These are phyloP conservation scores for Megaceryle torquata DNA, from an alignment of 2,113 vertebrate genomes.

Conservation along the genomic window DNA sequence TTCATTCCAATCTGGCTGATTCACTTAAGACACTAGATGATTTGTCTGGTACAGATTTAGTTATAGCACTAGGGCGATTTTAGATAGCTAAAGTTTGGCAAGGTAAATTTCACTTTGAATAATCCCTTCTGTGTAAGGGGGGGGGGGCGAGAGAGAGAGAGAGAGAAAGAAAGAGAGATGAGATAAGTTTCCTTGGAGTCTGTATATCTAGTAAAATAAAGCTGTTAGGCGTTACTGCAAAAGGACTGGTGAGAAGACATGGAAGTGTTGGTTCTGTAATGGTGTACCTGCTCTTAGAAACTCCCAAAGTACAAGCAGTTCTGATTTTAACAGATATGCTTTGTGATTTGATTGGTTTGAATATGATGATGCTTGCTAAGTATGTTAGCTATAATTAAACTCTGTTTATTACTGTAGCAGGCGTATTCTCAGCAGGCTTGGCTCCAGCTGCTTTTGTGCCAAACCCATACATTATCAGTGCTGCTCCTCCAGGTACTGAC, in stretches of 20 bases:
- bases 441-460: conserved; percentile 96
- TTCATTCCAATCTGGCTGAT: background rate
- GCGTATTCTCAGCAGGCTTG: conserved; percentile 89
- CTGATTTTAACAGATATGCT: conserved; percentile 6
- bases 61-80: background rate
- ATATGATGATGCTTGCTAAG: background rate
- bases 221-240: background rate
- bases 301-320: background rate
- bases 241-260: background rate
- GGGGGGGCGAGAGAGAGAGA: too few species aligned
- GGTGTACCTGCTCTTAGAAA: background rate
- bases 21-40: background rate
- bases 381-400: conserved; percentile 52
- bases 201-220: background rate
- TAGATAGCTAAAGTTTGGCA: background rate
- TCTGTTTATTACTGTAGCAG: conserved; percentile 74
- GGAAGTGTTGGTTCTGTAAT: background rate
- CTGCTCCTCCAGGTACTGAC: conserved; percentile 92
- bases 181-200: background rate
- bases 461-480: conserved; percentile 98
- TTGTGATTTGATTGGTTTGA: conserved; percentile 25
- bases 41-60: background rate
- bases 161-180: background rate
- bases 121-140: background rate
- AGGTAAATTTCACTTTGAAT: background rate